Evolutionary conservation across 1,140 invertebrate species (phyloP).

Genomic region (Homalodisca vitripennis): DNA sequence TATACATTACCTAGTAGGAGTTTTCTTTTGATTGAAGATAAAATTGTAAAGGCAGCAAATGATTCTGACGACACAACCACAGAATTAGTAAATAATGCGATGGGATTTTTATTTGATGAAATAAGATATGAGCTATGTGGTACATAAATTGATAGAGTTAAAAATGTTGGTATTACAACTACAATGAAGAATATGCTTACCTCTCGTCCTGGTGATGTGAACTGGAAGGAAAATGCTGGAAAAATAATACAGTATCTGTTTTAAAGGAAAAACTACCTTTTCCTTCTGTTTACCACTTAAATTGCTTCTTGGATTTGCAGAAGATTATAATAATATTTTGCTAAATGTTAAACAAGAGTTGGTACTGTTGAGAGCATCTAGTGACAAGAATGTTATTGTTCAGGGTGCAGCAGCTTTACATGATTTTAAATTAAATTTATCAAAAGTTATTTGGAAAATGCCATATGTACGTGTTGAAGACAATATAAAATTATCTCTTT

Average conservation of each 20-base stretch:
- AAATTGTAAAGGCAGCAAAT: slow-evolving; percentile 2
- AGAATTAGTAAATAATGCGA: slow-evolving; percentile 22
- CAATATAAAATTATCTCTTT: slow-evolving; percentile 31
- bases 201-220: slow-evolving; percentile 37
- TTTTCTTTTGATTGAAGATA: slow-evolving; percentile 44
- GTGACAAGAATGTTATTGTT: slow-evolving; percentile 39
- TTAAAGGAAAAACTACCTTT: slow-evolving; percentile 38
- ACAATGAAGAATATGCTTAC: slow-evolving; percentile 48
- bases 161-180: slow-evolving; percentile 47
- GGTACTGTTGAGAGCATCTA: slow-evolving; percentile 46
- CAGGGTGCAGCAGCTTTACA: neutral
- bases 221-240: slow-evolving; percentile 41
- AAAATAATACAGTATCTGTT: slow-evolving; percentile 1
- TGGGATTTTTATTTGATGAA: slow-evolving; percentile 49
- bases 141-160: slow-evolving; percentile 48
- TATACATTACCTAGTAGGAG: slow-evolving; percentile 44
- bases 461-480: slow-evolving; percentile 40
- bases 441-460: slow-evolving; percentile 42
- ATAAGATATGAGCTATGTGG: slow-evolving; percentile 50
- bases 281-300: slow-evolving; percentile 47
- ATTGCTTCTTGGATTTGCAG: slow-evolving; percentile 48
- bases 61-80: neutral
- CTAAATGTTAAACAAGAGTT: slow-evolving; percentile 51
- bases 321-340: slow-evolving; percentile 51
- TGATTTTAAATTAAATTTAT: slow-evolving; percentile 38